Conservation (phyloP, 2,113 vertebrate genomes). For the Grallaria varia region DNA sequence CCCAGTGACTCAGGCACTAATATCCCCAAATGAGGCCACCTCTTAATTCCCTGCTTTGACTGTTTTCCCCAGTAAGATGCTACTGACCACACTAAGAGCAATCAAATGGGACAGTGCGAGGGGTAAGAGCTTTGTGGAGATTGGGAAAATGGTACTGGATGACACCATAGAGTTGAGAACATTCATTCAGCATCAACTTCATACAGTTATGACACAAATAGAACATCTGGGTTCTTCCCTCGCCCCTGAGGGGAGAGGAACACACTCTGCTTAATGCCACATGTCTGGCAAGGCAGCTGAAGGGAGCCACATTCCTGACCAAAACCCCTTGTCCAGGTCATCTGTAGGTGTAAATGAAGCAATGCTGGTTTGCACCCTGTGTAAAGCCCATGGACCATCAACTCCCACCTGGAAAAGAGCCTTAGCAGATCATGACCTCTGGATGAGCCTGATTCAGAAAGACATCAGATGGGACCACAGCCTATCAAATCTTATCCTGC, state of each 20-base stretch:
- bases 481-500: rapidly evolving
- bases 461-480: not conserved
- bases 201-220: not conserved
- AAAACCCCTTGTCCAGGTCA: not conserved
- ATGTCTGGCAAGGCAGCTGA: not conserved
- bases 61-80: conserved; percentile 18
- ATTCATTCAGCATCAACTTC: not conserved
- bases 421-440: not conserved
- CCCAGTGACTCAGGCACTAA: conserved; percentile 72
- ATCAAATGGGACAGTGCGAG: rapidly evolving
- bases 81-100: not conserved
- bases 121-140: not conserved
- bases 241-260: not conserved
- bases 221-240: not conserved
- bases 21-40: not conserved
- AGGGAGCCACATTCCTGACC: not conserved
- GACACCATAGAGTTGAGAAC: rapidly evolving
- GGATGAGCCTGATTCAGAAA: not conserved
- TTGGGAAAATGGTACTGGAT: not conserved
- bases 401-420: not conserved
- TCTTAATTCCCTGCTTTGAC: conserved; percentile 42
- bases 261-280: rapidly evolving
- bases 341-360: not conserved
- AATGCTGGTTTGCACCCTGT: not conserved
- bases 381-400: not conserved